Evolutionary conservation across 2,888 invertebrate genomes (phyloP).

Genomic region (Chelonus formosanus): DNA sequence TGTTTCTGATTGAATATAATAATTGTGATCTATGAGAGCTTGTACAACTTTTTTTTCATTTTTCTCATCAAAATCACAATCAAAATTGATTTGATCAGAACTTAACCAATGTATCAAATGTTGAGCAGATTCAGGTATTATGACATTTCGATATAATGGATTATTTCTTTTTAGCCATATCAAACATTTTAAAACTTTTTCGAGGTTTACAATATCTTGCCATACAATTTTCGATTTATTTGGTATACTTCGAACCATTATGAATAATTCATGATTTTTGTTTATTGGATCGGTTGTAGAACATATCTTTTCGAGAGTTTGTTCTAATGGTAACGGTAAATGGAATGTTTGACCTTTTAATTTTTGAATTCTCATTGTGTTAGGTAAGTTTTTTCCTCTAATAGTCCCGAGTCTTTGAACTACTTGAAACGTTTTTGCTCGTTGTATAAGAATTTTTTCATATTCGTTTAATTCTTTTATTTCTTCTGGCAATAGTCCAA

Average conservation of each 20-base stretch:
- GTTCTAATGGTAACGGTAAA: constrained; percentile 54
- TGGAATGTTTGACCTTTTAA: constrained; percentile 51
- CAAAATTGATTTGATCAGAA: not conserved
- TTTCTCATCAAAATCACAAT: constrained; percentile 4
- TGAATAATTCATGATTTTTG: constrained; percentile 49
- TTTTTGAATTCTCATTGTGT: too few species aligned
- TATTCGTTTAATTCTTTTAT: constrained; percentile 5
- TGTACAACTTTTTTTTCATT: too few species aligned
- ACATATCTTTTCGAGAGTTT: constrained; percentile 53
- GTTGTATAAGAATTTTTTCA: constrained; percentile 2
- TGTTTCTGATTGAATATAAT: too few species aligned
- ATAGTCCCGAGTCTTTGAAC: constrained; percentile 50
- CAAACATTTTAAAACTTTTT: constrained; percentile 49
- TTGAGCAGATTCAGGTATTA: constrained; percentile 39
- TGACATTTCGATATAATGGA: constrained; percentile 46
- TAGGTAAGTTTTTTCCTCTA: constrained; percentile 49
- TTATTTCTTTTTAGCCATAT: constrained; percentile 51
- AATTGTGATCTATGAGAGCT: too few species aligned
- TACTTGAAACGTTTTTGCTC: constrained; percentile 54
- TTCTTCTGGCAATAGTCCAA: constrained; percentile 34
- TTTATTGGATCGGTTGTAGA: constrained; percentile 47
- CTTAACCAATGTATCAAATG: constrained; percentile 9
- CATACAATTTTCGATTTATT: constrained; percentile 48
- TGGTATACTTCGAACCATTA: constrained; percentile 51
- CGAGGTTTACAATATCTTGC: constrained; percentile 50